Base-by-base conservation (phyloP, 2,888 invertebrate species). In the Limenitis camilla region DNA sequence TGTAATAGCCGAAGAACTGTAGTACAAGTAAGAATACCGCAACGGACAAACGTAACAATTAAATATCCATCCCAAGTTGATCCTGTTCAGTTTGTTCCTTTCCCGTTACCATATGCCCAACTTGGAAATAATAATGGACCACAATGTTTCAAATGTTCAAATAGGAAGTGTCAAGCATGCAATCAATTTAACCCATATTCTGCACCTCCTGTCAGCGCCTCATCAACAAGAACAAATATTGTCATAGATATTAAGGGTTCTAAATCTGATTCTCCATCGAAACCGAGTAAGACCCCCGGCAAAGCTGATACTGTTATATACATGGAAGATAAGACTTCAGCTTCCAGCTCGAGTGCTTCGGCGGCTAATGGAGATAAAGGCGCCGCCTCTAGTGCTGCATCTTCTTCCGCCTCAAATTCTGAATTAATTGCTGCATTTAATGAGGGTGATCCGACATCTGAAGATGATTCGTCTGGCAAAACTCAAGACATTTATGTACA, bases 191-290 rank as follows among this genome's bases (percentile, higher is more conserved):
- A 50, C 19, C 52, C 38, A 28, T 38, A 33, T 5, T 31, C 47
- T 35, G 11, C 57, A 7, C 45, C 49, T 9, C 7, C 7, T n/a
- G 32, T 32, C 3, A 36, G 32, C 1, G 41, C 47, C 27, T 27
- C 52, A 6, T 27, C 44, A 8, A 50, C 58, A 40, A 62, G 55
- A 43, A 61, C 69, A 0, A 68, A 67, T 27, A 66, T 78, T 33
- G 58, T 65, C 4, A 63, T 77, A 40, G 67, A 72, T 30, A 60
- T 65, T 4, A 60, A 44, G 27, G 50, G 59, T 44, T 49, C 53
- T 33, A 56, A 56, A 49, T 39, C 40, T 39, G 33, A 61, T 31
- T 32, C 38, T 8, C 4, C 30, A n/a, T 19, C 29, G 1, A 27
- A 30, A 7, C 30, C 45, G 9, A 28, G 9, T 30, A 36, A 49